These are phyloP conservation scores for Burhinus oedicnemus DNA, from an alignment of 2,113 vertebrate species.

Conservation along the genomic window DNA sequence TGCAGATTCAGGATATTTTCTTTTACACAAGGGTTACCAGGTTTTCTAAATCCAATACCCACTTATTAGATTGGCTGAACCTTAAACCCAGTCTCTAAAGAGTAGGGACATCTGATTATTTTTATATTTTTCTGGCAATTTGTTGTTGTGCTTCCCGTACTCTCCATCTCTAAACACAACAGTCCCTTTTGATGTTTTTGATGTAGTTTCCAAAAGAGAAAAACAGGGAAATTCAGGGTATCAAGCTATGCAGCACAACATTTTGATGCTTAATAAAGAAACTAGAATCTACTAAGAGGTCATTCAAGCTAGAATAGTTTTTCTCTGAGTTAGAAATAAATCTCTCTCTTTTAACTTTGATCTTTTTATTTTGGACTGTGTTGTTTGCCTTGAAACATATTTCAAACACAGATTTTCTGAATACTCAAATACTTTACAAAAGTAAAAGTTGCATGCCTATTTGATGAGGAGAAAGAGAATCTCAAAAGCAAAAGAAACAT, in stretches of 20 bases:
- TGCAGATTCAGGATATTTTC: neutral
- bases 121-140: neutral
- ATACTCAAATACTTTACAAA: neutral
- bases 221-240: neutral
- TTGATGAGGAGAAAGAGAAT: neutral
- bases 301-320: neutral
- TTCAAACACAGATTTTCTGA: neutral
- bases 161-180: neutral
- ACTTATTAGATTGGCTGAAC: neutral
- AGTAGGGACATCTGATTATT: neutral
- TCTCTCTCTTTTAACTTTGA: neutral
- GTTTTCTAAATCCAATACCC: neutral
- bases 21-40: neutral
- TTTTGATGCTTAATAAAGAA: neutral
- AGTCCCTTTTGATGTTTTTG: neutral
- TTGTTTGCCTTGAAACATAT: neutral
- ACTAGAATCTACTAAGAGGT: neutral
- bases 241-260: neutral
- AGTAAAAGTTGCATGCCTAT: neutral
- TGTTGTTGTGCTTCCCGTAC: neutral
- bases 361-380: neutral
- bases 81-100: neutral
- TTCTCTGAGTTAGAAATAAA: neutral
- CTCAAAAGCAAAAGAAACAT: neutral
- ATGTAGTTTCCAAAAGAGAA: neutral